Percentiles rank a stretch among this genome's conserved stretches.
phyloP scores from a whole-genome alignment of 2,888 invertebrate genomes.

The Leptinotarsa tumamoca region DNA sequence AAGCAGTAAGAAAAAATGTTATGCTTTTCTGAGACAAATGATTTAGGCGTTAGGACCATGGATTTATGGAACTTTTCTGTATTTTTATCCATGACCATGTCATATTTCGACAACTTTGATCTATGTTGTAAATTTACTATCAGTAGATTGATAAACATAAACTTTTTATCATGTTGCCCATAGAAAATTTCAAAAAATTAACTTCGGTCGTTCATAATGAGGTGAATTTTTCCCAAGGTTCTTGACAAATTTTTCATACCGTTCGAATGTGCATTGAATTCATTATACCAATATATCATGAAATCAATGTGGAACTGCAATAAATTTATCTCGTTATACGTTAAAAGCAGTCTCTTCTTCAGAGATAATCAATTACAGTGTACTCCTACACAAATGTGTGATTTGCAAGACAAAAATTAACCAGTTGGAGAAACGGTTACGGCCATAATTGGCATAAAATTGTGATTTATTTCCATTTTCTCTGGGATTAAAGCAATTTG shows the following conservation, averaged over 20 bases:
- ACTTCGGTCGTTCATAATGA: not conserved
- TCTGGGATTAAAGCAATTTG: slow-evolving; percentile 12
- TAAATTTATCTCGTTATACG: slow-evolving; percentile 22
- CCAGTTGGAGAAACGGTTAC: slow-evolving; percentile 22
- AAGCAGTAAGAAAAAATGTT: too few relatives aligned
- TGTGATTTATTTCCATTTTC: slow-evolving; percentile 28
- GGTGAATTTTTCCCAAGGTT: not conserved
- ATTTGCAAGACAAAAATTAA: slow-evolving; percentile 21
- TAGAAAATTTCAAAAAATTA: too few relatives aligned
- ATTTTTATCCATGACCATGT: too few relatives aligned
- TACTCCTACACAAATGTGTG: slow-evolving; percentile 24
- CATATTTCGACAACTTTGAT: too few relatives aligned
- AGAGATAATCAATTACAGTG: slow-evolving; percentile 21
- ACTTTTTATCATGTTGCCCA: too few relatives aligned
- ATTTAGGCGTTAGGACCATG: too few relatives aligned
- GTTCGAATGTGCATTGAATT: not conserved
- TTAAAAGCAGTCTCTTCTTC: slow-evolving; percentile 18
- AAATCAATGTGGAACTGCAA: slow-evolving; percentile 5
- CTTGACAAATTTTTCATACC: not conserved
- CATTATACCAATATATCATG: not conserved
- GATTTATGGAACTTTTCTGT: too few relatives aligned
- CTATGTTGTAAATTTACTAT: too few relatives aligned
- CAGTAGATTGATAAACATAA: too few relatives aligned
- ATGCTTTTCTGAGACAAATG: too few relatives aligned
- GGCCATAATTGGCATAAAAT: slow-evolving; percentile 28